These are phyloP conservation scores for Erpobdella octoculata DNA, from an alignment of 2,888 invertebrate species.

Conservation along the genomic window DNA sequence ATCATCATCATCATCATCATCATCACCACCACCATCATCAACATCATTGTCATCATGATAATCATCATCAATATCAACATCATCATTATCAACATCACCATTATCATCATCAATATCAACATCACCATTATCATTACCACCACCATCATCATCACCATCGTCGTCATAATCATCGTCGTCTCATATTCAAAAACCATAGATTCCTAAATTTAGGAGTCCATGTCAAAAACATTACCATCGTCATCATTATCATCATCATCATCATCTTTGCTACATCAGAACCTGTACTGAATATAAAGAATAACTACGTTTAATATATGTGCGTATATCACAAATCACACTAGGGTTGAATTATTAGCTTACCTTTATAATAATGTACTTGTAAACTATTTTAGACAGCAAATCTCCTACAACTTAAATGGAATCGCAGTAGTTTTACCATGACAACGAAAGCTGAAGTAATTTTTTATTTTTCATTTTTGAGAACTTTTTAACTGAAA, in stretches of 20 bases:
- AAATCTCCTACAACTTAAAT: too few relatives aligned
- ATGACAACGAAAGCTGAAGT: too few relatives aligned
- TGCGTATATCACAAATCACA: too few relatives aligned
- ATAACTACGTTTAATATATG: too few relatives aligned
- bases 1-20: background rate
- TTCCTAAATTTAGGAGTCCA: too few relatives aligned
- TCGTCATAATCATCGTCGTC: background rate
- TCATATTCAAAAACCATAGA: background rate
- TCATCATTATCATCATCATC: slow-evolving; percentile 3
- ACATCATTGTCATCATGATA: background rate
- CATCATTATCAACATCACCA: background rate
- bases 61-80: background rate
- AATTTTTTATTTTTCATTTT: too few relatives aligned
- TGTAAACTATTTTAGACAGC: too few relatives aligned
- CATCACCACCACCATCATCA: slow-evolving; percentile 11
- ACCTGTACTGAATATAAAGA: too few relatives aligned
- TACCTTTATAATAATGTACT: too few relatives aligned
- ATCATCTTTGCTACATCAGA: background rate
- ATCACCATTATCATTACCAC: background rate
- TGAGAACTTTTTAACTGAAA: too few relatives aligned
- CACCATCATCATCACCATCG: background rate
- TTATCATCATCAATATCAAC: background rate
- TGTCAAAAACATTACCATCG: background rate
- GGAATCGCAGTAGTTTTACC: too few relatives aligned
- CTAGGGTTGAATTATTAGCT: too few relatives aligned